Base-by-base conservation (phyloP, 2,797 vertebrate species). In the Danio choprae region DNA sequence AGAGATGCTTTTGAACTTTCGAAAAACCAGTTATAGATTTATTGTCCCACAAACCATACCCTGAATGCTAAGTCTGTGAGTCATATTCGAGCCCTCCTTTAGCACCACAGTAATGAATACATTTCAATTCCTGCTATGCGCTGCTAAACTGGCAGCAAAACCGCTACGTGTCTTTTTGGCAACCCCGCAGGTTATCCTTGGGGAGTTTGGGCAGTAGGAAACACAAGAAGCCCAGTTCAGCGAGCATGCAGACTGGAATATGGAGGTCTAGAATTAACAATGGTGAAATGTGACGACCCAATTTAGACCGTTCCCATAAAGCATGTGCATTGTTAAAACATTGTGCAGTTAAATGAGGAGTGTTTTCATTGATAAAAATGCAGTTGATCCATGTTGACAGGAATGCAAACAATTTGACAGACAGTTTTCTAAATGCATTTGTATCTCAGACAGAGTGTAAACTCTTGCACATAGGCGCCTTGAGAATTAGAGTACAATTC, bases 51-150 rank as follows among this genome's bases (percentile, higher is more conserved):
- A 41, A 77, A 76, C 56, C 72, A 22, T 69, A 16, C n/a, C n/a
- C 56, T 51, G 74, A 78, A 83, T 67, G 64, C 15, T 59, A 41
- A 67, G 46, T 3, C 65, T 36, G 53, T 83, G 74, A 85, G 79
- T 85, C 79, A 83, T 56, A 59, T 77, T 40, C 11, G 62, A 60
- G 76, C 74, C n/a, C 13, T 69, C 62, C 55, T 65, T 81, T 58
- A 56, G 65, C 63, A 43, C 72, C 11, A 68, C 68, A 63, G 81
- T 83, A 83, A 85, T 83, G 76, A 79, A 72, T 83, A 73, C 75
- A 69, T 81, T 72, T n/a, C n/a, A 81, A 43, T 68, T 65, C 53
- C 44, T 20, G 43, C 18, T 81, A 38, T 38, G 75, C 50, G 68
- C 63, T 55, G 76, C 78, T 74, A 64, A 83, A 64, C 58, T 79